Evolutionary conservation across 2,113 vertebrate species (phyloP).

Genomic region (Pholis gunnellus): DNA sequence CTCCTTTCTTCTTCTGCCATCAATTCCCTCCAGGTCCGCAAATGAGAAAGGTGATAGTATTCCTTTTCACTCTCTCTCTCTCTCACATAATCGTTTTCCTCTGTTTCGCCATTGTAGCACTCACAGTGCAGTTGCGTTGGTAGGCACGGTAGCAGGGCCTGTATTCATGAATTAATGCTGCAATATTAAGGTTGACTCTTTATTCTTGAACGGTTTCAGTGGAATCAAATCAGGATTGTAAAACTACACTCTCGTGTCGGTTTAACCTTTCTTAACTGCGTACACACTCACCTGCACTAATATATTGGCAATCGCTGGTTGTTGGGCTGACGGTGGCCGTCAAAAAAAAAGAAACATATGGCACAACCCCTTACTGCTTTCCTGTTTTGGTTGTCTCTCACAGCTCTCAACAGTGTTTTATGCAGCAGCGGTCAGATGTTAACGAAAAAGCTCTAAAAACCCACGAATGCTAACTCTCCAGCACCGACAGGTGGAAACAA

Average conservation of each 20-base stretch:
- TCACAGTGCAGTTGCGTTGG: background rate
- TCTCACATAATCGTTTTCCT: background rate
- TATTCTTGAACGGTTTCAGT: background rate
- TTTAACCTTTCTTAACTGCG: background rate
- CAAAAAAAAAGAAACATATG: background rate
- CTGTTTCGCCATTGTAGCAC: background rate
- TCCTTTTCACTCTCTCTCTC: background rate
- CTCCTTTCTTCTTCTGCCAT: background rate
- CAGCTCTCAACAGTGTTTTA: background rate
- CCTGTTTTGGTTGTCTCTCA: background rate
- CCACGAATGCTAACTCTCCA: background rate
- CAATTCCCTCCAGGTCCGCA: constrained; percentile 5
- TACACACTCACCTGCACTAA: background rate
- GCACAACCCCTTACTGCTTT: background rate
- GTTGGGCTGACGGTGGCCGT: background rate
- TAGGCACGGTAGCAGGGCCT: background rate
- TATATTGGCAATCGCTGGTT: background rate
- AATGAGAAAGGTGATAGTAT: constrained; percentile 13
- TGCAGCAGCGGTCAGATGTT: background rate
- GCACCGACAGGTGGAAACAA: background rate
- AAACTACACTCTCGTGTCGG: background rate
- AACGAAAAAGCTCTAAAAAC: background rate
- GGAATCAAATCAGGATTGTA: constrained; percentile 4
- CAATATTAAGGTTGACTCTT: constrained; percentile 2
- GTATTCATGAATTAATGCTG: constrained; percentile 6